Conservation (phyloP, 1,140 invertebrate genomes). For the Lordiphosa mommai region DNA sequence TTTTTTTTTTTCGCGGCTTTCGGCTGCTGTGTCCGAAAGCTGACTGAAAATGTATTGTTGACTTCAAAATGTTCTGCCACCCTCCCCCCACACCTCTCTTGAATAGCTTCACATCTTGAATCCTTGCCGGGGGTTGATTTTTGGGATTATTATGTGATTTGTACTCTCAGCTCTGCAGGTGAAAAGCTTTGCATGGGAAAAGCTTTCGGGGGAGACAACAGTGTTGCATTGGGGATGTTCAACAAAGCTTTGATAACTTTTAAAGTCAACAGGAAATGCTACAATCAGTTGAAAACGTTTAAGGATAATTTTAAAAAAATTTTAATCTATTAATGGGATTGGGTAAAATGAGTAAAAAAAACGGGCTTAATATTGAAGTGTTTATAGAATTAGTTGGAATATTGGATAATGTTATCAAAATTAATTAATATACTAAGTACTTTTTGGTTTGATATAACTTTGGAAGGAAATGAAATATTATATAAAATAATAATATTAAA, state of each 20-base stretch:
- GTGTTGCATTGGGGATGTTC: background rate
- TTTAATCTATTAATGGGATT: too few species aligned
- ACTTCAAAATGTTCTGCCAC: slow-evolving; percentile 24
- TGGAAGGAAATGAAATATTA: too few species aligned
- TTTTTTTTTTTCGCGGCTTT: slow-evolving; percentile 10
- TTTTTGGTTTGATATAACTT: too few species aligned
- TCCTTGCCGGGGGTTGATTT: slow-evolving; percentile 20
- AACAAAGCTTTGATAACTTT: background rate
- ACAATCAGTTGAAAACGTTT: too few species aligned
- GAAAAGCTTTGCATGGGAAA: background rate
- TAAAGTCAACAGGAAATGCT: background rate
- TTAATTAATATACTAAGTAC: too few species aligned
- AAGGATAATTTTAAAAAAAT: too few species aligned
- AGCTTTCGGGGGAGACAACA: background rate
- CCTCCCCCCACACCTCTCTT: slow-evolving; percentile 1
- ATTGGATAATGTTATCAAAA: too few species aligned
- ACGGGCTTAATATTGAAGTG: too few species aligned
- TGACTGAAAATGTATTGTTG: slow-evolving; percentile 61
- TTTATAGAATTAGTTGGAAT: too few species aligned
- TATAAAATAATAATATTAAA: too few species aligned
- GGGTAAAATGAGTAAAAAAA: too few species aligned
- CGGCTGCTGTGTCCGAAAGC: slow-evolving; percentile 31
- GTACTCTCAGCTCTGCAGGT: background rate
- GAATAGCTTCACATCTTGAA: slow-evolving; percentile 22
- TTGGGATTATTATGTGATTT: slow-evolving; percentile 3